Percentiles rank a stretch among this genome's conserved stretches.
Conservation (phyloP, 2,797 vertebrate genomes). For the Helarctos malayanus region DNA sequence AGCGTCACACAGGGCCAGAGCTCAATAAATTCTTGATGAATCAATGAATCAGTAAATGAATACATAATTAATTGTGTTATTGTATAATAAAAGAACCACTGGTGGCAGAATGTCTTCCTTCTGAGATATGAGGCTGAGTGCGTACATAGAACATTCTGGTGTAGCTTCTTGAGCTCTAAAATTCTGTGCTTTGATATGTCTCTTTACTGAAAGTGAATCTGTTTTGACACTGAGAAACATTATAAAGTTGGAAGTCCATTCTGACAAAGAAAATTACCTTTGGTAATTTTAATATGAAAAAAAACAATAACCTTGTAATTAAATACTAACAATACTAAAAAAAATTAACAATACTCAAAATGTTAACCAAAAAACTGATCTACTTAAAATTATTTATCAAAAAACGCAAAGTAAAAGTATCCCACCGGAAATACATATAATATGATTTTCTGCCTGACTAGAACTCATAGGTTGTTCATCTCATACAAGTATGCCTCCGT, state of each 20-base stretch:
- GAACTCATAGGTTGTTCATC: background rate
- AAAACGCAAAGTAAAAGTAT: conserved; percentile 21
- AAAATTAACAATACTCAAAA: background rate
- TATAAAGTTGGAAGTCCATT: conserved; percentile 16
- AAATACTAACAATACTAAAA: conserved; percentile 17
- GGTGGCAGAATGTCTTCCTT: background rate
- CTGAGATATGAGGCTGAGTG: background rate
- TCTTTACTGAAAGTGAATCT: conserved; percentile 18
- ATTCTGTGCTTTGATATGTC: background rate
- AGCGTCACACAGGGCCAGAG: background rate
- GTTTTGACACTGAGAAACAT: background rate
- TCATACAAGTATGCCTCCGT: background rate
- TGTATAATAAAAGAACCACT: background rate
- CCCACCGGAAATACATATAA: background rate
- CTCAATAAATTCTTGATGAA: background rate
- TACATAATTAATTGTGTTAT: background rate
- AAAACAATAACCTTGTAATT: background rate
- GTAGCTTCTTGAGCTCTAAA: conserved; percentile 19
- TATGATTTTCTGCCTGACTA: background rate
- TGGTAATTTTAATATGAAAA: conserved; percentile 23
- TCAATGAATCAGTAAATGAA: background rate
- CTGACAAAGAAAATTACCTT: background rate
- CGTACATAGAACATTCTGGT: background rate
- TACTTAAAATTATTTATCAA: conserved; percentile 53
- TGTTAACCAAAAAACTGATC: background rate